phyloP scores from a whole-genome alignment of 2,888 invertebrate species.

The Drosophila sordidula region DNA sequence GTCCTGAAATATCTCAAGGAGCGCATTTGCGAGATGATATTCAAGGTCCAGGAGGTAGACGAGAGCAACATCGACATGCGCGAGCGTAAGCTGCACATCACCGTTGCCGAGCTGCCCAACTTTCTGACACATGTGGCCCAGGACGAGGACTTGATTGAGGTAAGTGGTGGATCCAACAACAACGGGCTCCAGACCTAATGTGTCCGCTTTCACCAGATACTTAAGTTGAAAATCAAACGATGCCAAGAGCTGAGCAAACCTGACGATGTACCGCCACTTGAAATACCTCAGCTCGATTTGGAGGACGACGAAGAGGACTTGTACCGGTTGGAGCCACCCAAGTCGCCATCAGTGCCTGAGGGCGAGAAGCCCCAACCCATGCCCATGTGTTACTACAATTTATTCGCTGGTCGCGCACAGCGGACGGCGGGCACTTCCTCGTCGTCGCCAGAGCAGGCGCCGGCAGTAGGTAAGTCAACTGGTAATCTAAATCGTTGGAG shows the following conservation, averaged over 20 bases:
- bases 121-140: constrained; percentile 79
- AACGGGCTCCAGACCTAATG: neutral
- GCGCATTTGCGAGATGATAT: constrained; percentile 84
- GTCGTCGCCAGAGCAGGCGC: constrained; percentile 84
- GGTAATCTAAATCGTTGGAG: neutral
- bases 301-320: constrained; percentile 76
- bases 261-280: constrained; percentile 60
- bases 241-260: constrained; percentile 78
- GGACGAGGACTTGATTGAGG: constrained; percentile 82
- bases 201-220: constrained; percentile 66
- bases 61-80: constrained; percentile 81
- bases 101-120: constrained; percentile 76
- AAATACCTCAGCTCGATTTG: constrained; percentile 73
- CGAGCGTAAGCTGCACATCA: constrained; percentile 70
- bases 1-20: constrained; percentile 83
- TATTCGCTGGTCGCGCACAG: constrained; percentile 83
- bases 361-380: constrained; percentile 84
- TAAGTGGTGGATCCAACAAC: constrained; percentile 30
- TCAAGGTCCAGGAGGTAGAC: constrained; percentile 84
- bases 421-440: constrained; percentile 83
- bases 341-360: constrained; percentile 68
- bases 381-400: constrained; percentile 84
- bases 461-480: constrained; percentile 79
- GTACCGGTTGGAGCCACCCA: constrained; percentile 75
- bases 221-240: constrained; percentile 82